Evolutionary conservation across 2,113 vertebrate species (phyloP).

Genomic region (Chloropsis cyanopogon): DNA sequence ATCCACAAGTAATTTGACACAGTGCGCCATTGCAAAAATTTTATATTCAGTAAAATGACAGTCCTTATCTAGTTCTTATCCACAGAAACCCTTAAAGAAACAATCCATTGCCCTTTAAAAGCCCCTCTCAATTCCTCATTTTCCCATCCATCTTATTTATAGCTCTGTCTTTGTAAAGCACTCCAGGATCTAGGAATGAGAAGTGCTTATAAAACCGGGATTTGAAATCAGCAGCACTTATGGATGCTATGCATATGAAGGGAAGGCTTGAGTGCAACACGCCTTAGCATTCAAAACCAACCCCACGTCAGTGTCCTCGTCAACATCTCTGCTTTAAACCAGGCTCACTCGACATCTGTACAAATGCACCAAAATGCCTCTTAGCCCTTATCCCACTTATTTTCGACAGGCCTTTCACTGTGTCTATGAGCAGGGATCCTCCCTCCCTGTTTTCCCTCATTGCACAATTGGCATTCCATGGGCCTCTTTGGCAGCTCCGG

Average conservation of each 20-base stretch:
- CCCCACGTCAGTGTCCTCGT: neutral
- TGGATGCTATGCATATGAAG: neutral
- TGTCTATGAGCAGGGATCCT: neutral
- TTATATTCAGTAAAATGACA: neutral
- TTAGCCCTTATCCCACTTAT: neutral
- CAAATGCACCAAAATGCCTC: neutral
- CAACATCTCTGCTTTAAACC: neutral
- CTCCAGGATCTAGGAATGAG: neutral
- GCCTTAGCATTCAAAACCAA: neutral
- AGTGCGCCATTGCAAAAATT: neutral
- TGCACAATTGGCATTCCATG: conserved; percentile 20
- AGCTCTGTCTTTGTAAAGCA: conserved; percentile 11
- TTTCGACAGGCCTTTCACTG: neutral
- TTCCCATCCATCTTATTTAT: conserved; percentile 30
- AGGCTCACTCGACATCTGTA: neutral
- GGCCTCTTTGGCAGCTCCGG: conserved; percentile 10
- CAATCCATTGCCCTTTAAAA: neutral
- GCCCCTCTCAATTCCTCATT: neutral
- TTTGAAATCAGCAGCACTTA: neutral
- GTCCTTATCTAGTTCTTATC: neutral
- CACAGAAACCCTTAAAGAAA: neutral
- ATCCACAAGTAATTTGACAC: neutral
- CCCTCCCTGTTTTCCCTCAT: neutral
- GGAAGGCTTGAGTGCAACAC: neutral
- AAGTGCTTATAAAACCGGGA: neutral